Percentiles rank a stretch among this genome's conserved stretches.
Evolutionary conservation across 2,888 invertebrate species (phyloP).

Genomic region (Rosalia funebris): DNA sequence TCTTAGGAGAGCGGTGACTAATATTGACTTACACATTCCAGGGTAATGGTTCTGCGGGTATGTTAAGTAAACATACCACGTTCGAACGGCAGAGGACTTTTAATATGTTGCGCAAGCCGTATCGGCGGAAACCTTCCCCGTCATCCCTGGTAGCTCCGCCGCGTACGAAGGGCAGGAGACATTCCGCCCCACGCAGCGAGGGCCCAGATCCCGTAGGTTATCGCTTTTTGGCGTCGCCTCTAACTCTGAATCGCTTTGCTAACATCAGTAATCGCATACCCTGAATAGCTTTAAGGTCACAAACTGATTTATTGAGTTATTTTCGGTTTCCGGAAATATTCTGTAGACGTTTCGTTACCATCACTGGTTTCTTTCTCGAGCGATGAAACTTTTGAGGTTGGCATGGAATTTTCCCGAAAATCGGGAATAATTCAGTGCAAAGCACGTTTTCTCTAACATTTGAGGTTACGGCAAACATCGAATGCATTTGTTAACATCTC

Average conservation of each 20-base stretch:
- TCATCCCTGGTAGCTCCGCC: constrained; percentile 73
- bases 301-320: no score
- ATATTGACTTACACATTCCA: constrained; percentile 49
- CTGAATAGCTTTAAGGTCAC: no score
- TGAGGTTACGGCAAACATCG: no score
- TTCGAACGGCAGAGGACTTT: constrained; percentile 71
- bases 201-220: constrained; percentile 61
- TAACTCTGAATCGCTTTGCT: neutral
- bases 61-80: constrained; percentile 66
- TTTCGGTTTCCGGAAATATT: no score
- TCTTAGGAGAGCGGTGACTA: constrained; percentile 9
- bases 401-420: no score
- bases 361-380: no score
- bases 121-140: constrained; percentile 75
- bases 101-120: constrained; percentile 74
- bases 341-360: no score
- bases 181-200: constrained; percentile 61
- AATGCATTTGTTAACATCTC: no score
- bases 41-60: constrained; percentile 68
- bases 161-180: constrained; percentile 61
- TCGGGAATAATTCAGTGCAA: no score
- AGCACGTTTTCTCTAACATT: no score
- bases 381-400: no score
- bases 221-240: neutral
- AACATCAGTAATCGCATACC: no score